phyloP scores from a whole-genome alignment of 1,140 invertebrate species.

The Dryas iulia region DNA sequence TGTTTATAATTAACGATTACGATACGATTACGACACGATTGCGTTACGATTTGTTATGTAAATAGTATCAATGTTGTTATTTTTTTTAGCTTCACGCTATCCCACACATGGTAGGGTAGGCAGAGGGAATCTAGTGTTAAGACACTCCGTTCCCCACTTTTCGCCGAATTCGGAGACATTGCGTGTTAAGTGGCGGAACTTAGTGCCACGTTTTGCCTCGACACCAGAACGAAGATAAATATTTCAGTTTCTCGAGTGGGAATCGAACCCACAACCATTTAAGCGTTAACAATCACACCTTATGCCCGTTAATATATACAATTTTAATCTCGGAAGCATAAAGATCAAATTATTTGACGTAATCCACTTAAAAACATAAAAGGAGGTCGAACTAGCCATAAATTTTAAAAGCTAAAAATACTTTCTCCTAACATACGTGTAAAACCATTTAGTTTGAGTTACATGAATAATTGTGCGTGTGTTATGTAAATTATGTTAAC shows the following conservation, averaged over 20 bases:
- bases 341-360: not conserved
- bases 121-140: not conserved
- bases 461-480: not conserved
- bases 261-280: not conserved
- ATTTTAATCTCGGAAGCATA: not conserved
- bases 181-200: not conserved
- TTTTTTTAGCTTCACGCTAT: not conserved
- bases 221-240: not conserved
- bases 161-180: not conserved
- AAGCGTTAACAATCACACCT: not conserved
- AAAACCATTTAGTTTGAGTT: not conserved
- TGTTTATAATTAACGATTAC: not conserved
- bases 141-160: not conserved
- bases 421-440: not conserved
- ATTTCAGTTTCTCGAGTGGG: not conserved
- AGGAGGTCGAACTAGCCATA: constrained; percentile 6
- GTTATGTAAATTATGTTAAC: not conserved
- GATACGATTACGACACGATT: not conserved
- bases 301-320: too few relatives aligned
- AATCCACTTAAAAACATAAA: not conserved
- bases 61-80: not conserved
- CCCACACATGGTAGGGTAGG: not conserved
- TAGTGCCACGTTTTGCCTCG: not conserved
- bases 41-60: not conserved
- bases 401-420: not conserved